Percentiles rank a stretch among this genome's conserved stretches.
phyloP scores from a whole-genome alignment of 2,888 invertebrate species.

The Fragum fragum region DNA sequence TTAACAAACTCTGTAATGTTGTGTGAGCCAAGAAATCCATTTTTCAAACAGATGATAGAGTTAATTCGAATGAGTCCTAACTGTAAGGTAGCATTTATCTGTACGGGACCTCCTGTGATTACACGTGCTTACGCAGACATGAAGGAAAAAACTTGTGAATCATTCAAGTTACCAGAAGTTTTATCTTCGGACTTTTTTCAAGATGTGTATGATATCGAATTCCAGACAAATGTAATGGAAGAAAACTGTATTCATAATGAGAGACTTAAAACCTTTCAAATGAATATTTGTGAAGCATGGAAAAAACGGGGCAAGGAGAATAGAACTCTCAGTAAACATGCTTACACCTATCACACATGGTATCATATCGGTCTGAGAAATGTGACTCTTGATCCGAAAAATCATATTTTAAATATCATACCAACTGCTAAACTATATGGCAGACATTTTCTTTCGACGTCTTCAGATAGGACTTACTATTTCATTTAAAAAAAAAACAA shows the following conservation, averaged over 20 bases:
- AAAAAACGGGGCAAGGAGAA: not conserved
- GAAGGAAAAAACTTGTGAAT: not conserved
- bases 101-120: slow-evolving; percentile 7
- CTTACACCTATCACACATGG: slow-evolving; percentile 8
- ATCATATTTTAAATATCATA: not conserved
- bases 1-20: slow-evolving; percentile 2
- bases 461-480: not conserved
- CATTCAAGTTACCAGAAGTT: not conserved
- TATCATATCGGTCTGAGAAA: not conserved
- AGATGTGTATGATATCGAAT: not conserved
- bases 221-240: not conserved
- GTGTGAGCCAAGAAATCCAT: not conserved
- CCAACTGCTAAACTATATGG: slow-evolving; percentile 10
- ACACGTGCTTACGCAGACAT: not conserved
- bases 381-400: not conserved
- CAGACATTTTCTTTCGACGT: not conserved
- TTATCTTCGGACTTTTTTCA: not conserved
- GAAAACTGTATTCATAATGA: not conserved
- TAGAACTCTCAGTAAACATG: not conserved
- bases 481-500: not conserved
- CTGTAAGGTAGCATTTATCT: not conserved
- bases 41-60: not conserved
- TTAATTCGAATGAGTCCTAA: not conserved
- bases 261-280: not conserved
- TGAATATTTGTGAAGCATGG: not conserved